Percentiles rank a stretch among this genome's conserved stretches.
Conservation (phyloP, 2,113 vertebrate genomes). For the Aspiorhynchus laticeps region DNA sequence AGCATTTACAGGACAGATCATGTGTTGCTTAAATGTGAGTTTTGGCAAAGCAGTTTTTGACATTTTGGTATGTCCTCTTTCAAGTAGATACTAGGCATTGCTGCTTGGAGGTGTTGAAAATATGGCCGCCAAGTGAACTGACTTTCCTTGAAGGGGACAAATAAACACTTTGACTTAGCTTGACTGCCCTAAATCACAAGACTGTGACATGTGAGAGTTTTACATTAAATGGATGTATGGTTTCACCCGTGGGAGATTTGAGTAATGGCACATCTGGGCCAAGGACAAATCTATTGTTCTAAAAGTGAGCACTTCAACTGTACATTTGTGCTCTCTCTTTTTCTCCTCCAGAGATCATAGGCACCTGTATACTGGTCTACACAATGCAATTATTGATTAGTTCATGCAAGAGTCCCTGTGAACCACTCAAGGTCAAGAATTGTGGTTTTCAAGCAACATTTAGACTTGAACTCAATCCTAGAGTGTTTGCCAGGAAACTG, state of each 20-base stretch:
- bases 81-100: neutral
- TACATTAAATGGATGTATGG: conserved; percentile 29
- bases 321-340: conserved; percentile 7
- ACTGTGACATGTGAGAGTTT: conserved; percentile 23
- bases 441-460: neutral
- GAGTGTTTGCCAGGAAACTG: neutral
- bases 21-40: neutral
- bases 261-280: conserved; percentile 18
- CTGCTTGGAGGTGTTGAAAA: neutral
- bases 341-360: neutral
- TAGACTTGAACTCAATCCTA: neutral
- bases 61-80: neutral
- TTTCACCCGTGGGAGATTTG: conserved; percentile 24
- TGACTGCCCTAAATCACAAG: conserved; percentile 24
- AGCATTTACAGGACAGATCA: no score
- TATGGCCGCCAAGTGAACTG: neutral
- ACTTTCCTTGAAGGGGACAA: conserved; percentile 18
- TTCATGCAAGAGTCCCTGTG: neutral
- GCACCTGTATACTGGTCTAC: neutral
- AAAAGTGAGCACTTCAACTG: conserved; percentile 8
- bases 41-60: no score
- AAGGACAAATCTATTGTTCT: conserved; percentile 45
- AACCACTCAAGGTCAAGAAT: neutral
- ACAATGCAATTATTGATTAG: neutral
- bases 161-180: conserved; percentile 11